Base-by-base conservation (phyloP, 2,888 invertebrate species). In the Drosophila lacicola region DNA sequence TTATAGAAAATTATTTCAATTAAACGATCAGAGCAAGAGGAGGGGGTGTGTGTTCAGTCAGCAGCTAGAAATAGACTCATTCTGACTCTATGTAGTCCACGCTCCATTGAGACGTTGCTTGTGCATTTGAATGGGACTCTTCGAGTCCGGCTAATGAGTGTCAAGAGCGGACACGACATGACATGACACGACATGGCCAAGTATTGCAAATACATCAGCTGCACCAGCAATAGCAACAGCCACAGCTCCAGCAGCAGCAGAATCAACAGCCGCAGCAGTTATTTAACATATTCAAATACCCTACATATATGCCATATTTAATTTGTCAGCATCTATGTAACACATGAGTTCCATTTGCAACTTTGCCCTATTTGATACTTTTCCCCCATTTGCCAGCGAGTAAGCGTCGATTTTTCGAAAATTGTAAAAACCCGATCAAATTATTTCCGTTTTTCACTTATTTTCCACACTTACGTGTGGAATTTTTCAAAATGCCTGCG, bases 1-100 rank as follows among this genome's bases (percentile, higher is more conserved):
- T 85, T 88, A 86, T 78, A 70, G 75, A 68, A 78, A 83, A 85
- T 88, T 75, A 83, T 81, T 83, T 78, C 77, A 80, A 83, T 75
- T 70, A 60, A 67, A 61, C 45, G 60, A 66, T 62, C 25, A 42
- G 42, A n/a, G 36, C 39, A 49, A 9, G 1, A 8, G 21, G 14
- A 1, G 33, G 2, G n/a, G n/a, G 14, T 9, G 14, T 3, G 33
- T 10, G 42, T 0, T 0, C 21, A 19, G 29, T 41, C 53, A 57
- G 50, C 50, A 45, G 14, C 36, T 37, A 42, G 25, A 34, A 10
- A 14, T n/a, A 55, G 44, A 45, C 42, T 57, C 61, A 67, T 46
- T 44, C 55, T 10, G 49, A 53, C 34, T 58, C 25, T 10, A 63
- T 76, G 55, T 56, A 68, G 73, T 55, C 44, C 56, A 55, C 21